Conservation (phyloP, 2,888 invertebrate genomes). For the Hartigia nigra region DNA sequence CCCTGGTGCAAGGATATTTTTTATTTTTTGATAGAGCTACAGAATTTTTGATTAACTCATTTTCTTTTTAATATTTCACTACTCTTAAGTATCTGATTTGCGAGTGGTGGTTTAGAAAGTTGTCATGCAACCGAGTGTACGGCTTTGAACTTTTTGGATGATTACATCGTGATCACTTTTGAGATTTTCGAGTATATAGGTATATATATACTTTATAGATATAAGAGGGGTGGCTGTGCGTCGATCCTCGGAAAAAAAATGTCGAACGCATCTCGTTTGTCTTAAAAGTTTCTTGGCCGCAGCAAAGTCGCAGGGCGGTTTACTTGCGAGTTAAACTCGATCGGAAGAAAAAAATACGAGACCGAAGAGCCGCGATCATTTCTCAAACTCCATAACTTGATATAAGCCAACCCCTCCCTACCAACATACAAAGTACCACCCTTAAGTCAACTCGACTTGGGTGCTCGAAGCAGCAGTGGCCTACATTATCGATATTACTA, state of each 20-base stretch:
- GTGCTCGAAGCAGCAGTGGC: conserved; percentile 37
- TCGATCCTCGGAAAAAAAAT: conserved; percentile 29
- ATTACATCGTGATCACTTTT: neutral
- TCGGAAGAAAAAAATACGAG: conserved; percentile 23
- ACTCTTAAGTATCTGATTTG: neutral
- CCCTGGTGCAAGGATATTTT: neutral
- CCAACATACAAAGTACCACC: conserved; percentile 11
- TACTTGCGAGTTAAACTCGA: conserved; percentile 21
- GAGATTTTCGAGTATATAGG: neutral
- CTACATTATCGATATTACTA: conserved; percentile 66
- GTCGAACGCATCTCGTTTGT: conserved; percentile 20
- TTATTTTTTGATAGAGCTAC: neutral
- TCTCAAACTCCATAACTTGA: conserved; percentile 63
- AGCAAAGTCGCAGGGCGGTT: conserved; percentile 9
- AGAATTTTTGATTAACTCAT: neutral
- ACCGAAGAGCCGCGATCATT: conserved; percentile 53
- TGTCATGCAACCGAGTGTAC: neutral
- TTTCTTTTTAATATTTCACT: too few relatives aligned
- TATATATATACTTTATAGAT: neutral
- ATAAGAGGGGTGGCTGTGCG: neutral
- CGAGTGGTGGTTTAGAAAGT: neutral
- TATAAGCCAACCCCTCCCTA: conserved; percentile 51
- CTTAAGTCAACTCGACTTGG: neutral
- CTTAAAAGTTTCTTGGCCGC: conserved; percentile 5
- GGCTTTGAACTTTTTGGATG: neutral